phyloP scores from a whole-genome alignment of 2,888 invertebrate species.

The Rhimphoctona megacephalus region DNA sequence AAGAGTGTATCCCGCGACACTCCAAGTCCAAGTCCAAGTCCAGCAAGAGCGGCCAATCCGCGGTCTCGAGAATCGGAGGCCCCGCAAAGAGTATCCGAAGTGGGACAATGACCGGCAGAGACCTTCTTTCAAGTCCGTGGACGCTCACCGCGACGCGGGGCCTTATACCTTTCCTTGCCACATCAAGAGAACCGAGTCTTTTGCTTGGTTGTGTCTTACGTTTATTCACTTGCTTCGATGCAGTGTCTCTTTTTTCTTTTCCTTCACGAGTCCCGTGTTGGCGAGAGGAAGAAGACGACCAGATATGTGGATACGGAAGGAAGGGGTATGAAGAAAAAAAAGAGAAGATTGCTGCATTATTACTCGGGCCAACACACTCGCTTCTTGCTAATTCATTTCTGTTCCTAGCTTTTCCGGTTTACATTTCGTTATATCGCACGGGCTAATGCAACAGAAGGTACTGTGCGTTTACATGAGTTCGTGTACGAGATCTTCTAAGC shows the following conservation, averaged over 20 bases:
- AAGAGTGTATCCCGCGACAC: conserved; percentile 68
- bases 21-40: conserved; percentile 79
- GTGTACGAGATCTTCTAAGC: conserved; percentile 7
- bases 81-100: conserved; percentile 77
- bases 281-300: conserved; percentile 65
- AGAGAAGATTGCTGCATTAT: conserved; percentile 55
- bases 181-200: conserved; percentile 56
- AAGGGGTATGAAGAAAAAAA: conserved; percentile 63
- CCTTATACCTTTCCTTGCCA: conserved; percentile 30
- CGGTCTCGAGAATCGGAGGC: conserved; percentile 72
- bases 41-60: conserved; percentile 30
- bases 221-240: conserved; percentile 40
- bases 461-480: not conserved
- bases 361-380: conserved; percentile 35
- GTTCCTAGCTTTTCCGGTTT: conserved; percentile 80
- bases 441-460: conserved; percentile 52
- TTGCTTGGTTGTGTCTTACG: conserved; percentile 28
- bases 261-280: not conserved
- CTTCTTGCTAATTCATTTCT: conserved; percentile 79
- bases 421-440: conserved; percentile 73
- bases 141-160: conserved; percentile 63
- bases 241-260: conserved; percentile 17
- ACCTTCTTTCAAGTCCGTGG: conserved; percentile 83
- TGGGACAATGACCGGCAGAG: conserved; percentile 84
- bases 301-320: conserved; percentile 1